Evolutionary conservation across 1,140 invertebrate genomes (phyloP), one percentile per base, ranked within the genome.

Genomic region (Drosophila orosa): DNA sequence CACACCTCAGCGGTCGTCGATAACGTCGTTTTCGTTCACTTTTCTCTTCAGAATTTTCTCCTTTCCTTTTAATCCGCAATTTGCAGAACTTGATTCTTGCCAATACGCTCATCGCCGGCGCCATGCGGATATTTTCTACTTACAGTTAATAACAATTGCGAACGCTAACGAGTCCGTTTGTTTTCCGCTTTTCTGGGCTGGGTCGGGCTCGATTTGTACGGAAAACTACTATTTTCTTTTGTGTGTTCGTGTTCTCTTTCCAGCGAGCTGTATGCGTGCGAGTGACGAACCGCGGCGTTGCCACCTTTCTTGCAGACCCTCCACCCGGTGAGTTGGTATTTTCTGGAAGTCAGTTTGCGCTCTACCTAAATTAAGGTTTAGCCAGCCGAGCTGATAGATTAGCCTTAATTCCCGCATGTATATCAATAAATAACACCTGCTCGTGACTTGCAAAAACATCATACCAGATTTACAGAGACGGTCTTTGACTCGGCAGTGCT

Each of bases 41-140:
- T 91, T 91, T 91, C 77, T 81, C 80, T 81, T 74, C 50, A 76
- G 80, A 91, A 91, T 91, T 91, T 91, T 90, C 74, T 81, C 74
- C 78, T 83, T 77, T 90, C 68, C 66, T 45, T 69, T 68, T 44
- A 62, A 48, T 57, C 44, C 55, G 44, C n/a, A 67, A 66, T 47
- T 57, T 50, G 12, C 29, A 33, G 47, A 44, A 52, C 50, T 19
- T 13, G 27, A n/a, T 27, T 12, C 17, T 35, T 42, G 42, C 42
- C 59, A 27, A 61, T 27, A 27, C 10, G 4, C 22, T 39, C 39
- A 17, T 24, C 7, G 2, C 12, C 44, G 42, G 31, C 48, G 25
- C 42, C 22, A 35, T 40, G 15, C 9, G 24, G 19, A 50, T 35
- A 29, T 22, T 44, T 74, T 69, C 59, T 90, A 89, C 84, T 89